Evolutionary conservation across 1,140 invertebrate genomes (phyloP).

Genomic region (Bombus pyrosoma): DNA sequence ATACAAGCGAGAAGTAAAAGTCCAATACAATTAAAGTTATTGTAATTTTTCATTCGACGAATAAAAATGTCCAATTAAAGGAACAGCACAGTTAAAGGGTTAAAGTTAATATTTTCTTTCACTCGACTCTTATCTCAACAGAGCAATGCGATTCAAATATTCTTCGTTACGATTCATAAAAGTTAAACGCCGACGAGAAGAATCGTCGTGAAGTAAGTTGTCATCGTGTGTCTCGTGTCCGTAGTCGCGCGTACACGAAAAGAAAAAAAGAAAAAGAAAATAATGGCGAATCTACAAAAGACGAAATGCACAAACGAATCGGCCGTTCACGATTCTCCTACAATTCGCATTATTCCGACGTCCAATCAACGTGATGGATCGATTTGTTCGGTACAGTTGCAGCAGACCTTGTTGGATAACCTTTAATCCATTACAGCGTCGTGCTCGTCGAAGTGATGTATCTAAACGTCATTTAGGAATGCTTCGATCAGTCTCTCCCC

Average conservation of each 20-base stretch:
- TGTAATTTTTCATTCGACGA: not conserved
- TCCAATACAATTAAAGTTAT: not conserved
- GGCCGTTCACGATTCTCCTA: slow-evolving; percentile 24
- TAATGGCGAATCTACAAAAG: slow-evolving; percentile 19
- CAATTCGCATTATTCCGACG: slow-evolving; percentile 32
- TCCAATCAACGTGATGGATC: slow-evolving; percentile 51
- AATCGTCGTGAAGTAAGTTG: not conserved
- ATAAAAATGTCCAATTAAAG: not conserved
- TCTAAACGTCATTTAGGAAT: slow-evolving; percentile 28
- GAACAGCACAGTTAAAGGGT: not conserved
- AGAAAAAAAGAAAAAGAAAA: not conserved
- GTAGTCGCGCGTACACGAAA: not conserved
- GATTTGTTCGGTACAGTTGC: slow-evolving; percentile 42
- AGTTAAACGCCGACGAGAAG: not conserved
- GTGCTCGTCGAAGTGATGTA: not conserved
- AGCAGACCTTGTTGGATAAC: slow-evolving; percentile 7
- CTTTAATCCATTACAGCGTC: slow-evolving; percentile 44
- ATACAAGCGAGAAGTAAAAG: not conserved
- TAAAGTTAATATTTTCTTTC: not conserved
- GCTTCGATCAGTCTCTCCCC: slow-evolving; percentile 5
- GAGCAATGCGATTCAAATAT: not conserved
- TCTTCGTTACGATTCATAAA: not conserved
- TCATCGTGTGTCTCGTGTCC: not conserved
- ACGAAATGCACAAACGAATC: slow-evolving; percentile 2
- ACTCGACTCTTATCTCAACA: too few species aligned